Conservation (phyloP, 2,888 invertebrate species). For the Cenopis cana region DNA sequence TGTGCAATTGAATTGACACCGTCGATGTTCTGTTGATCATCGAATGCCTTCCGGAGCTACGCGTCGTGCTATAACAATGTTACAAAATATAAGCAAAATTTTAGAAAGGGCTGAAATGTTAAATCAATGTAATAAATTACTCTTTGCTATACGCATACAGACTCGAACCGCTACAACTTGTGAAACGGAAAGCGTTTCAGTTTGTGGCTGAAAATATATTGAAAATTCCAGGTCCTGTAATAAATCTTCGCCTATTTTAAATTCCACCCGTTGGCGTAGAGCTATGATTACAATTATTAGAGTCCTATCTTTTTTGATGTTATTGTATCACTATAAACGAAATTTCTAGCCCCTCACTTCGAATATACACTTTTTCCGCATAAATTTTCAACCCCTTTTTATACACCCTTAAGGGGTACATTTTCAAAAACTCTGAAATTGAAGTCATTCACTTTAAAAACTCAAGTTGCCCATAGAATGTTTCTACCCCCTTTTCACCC, state of each 20-base stretch:
- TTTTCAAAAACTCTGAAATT: too few species aligned
- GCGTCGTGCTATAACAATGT: background rate
- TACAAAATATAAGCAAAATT: background rate
- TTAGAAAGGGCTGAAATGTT: constrained; percentile 2
- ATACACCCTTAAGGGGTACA: too few species aligned
- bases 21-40: background rate
- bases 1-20: constrained; percentile 9
- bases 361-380: too few species aligned
- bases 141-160: background rate
- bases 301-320: too few species aligned
- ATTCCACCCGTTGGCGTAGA: constrained; percentile 28
- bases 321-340: too few species aligned
- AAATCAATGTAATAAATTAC: background rate
- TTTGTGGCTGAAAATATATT: constrained; percentile 11
- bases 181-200: constrained; percentile 17
- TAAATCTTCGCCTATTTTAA: constrained; percentile 32
- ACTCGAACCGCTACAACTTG: background rate
- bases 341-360: too few species aligned
- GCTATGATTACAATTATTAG: constrained; percentile 35
- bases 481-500: too few species aligned
- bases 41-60: background rate
- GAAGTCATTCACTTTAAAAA: too few species aligned
- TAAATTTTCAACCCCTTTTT: too few species aligned
- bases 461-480: too few species aligned
- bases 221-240: constrained; percentile 24